A percentile compares a stretch with the other conserved stretches of the same genome.
Evolutionary conservation across 2,113 vertebrate genomes (phyloP).

Genomic region (Ophthalmolycus amberensis): DNA sequence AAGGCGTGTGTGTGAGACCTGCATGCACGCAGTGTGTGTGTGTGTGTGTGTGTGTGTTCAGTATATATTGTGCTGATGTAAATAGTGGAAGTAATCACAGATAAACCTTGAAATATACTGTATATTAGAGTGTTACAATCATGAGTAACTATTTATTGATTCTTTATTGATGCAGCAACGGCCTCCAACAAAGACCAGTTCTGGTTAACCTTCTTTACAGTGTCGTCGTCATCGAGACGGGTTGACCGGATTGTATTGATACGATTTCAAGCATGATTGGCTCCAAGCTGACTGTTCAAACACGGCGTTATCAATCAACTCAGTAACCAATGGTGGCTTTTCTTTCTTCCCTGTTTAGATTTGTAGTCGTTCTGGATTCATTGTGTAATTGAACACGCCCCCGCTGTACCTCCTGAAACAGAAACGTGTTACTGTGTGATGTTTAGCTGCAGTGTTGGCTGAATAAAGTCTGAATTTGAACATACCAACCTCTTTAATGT

Average conservation of each 20-base stretch:
- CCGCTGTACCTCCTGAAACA: background rate
- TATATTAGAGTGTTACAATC: constrained; percentile 70
- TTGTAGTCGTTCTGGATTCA: background rate
- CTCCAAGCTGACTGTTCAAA: constrained; percentile 15
- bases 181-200: constrained; percentile 13
- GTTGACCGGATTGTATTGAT: background rate
- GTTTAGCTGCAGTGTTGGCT: constrained; percentile 3
- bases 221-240: background rate
- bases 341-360: constrained; percentile 7
- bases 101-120: constrained; percentile 67
- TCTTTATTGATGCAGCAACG: constrained; percentile 49
- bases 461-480: constrained; percentile 25
- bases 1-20: background rate
- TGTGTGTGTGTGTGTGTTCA: constrained; percentile 15
- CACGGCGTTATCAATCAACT: constrained; percentile 18
- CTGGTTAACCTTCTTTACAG: constrained; percentile 25
- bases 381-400: constrained; percentile 7
- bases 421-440: constrained; percentile 1
- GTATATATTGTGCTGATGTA: constrained; percentile 69
- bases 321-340: constrained; percentile 62
- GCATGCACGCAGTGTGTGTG: constrained; percentile 28
- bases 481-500: background rate
- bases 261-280: background rate
- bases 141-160: constrained; percentile 69
- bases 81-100: constrained; percentile 71